Base-by-base conservation (phyloP, 2,113 vertebrate genomes). In the Petroica traversi region DNA sequence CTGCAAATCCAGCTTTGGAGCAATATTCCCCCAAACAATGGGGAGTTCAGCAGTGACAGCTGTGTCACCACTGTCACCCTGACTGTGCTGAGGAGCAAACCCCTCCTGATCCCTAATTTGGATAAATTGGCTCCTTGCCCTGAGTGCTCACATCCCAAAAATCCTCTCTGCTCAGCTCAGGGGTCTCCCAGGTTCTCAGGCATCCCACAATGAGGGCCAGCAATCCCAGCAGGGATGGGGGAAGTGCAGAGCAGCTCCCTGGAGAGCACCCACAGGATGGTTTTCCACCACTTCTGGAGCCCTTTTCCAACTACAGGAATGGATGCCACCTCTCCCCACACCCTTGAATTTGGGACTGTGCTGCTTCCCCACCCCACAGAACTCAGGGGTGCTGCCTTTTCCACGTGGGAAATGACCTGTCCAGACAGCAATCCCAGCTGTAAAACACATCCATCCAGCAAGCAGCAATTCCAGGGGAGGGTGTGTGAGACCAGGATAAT, bases 401-500 rank as follows among this genome's bases (percentile, higher is more conserved):
- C 87, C 75, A 57, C 52, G 2, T 0, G 45, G 85, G 58, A 23
- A 57, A 48, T 0, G 1, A 10, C 4, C 40, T 15, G 13, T 7
- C 45, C 15, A 5, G 31, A 31, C 22, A 64, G 48, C 33, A n/a
- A 6, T 11, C 51, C 72, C 81, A 51, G 36, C 48, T 76, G 51
- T 4, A 1, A 8, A 51, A 24, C 26, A 28, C 61, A 11, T 3
- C 59, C 41, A 9, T 1, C 6, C 9, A 25, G 24, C 15, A 8
- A 8, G 41, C 19, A 34, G 36, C 6, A 5, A 34, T 8, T 16
- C 23, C 61, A 51, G 71, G 38, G 40, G 51, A 71, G 29, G 28
- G 5, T 11, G 25, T 6, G 22, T 31, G 20, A 23, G 33, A 11
- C 8, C 26, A 5, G 0, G 4, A 1, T 0, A 8, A 29, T 57